These are phyloP conservation scores for Pseudocheirus occidentalis DNA, from an alignment of 2,797 vertebrate species.

Conservation along the genomic window DNA sequence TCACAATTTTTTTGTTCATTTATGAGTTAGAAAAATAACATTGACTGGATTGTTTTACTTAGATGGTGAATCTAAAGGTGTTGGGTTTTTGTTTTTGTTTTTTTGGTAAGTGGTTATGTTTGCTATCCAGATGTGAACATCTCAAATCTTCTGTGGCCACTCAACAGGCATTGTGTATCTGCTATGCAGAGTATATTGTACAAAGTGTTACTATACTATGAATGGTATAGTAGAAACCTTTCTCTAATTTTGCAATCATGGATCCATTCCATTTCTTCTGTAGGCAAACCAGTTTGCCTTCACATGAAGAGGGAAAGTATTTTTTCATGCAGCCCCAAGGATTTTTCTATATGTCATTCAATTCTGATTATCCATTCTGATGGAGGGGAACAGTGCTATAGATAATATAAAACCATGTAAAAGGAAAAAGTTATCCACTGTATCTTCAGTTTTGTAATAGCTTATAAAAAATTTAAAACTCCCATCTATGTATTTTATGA, in stretches of 20 bases:
- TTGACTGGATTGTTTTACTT: background rate
- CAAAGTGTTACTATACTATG: background rate
- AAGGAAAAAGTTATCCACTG: background rate
- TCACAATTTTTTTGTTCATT: background rate
- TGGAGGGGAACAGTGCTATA: slow-evolving; percentile 40
- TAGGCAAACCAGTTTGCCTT: slow-evolving; percentile 5
- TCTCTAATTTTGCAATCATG: slow-evolving; percentile 19
- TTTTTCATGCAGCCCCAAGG: background rate
- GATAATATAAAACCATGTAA: background rate
- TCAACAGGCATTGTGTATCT: background rate
- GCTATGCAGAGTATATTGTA: background rate
- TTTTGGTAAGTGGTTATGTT: background rate
- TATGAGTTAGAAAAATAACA: background rate
- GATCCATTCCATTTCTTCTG: slow-evolving; percentile 31
- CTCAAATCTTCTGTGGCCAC: background rate
- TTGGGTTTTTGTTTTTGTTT: background rate
- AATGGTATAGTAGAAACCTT: background rate
- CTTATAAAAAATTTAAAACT: background rate
- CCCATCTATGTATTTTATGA: background rate
- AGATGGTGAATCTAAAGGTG: background rate
- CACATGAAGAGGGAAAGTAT: background rate
- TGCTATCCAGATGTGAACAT: background rate
- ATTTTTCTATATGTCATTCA: background rate
- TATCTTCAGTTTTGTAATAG: background rate
- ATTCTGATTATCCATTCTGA: background rate